Base-by-base conservation (phyloP, 2,888 invertebrate genomes). In the Phalera bucephala region DNA sequence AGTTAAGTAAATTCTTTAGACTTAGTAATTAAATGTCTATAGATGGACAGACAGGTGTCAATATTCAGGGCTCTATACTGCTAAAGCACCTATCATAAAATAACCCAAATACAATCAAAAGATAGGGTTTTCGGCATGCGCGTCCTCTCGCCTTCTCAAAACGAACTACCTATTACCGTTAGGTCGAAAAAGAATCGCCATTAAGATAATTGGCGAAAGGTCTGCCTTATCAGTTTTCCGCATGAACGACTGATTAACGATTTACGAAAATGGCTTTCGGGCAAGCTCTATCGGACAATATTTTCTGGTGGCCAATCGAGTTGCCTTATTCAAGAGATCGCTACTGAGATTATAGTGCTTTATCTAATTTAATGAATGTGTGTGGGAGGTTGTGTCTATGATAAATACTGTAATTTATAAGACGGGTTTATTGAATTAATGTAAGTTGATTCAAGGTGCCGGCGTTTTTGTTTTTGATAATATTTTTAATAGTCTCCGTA, bases 191-290 rank as follows among this genome's bases (percentile, higher is more conserved):
- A 80, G 80, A 82, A 84, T 81, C 72, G 65, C 80, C 77, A 86
- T 86, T 86, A 83, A 77, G 61, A 85, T 85, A 86, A 87, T 86
- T 86, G 84, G 79, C 59, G 67, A 75, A 75, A 78, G 77, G 82
- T 73, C 72, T 67, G 64, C 66, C 75, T 83, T 87, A 86, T 86
- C 86, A 82, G 82, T 83, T 80, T 84, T 84, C 79, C 79, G 80
- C 74, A 62, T 69, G 69, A 63, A 54, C 71, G 69, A 64, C 74
- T 84, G 86, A 86, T 87, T 85, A 85, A 86, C 84, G 82, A 74
- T 84, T 80, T 76, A 77, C 77, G 66, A 75, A 80, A 83, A 80
- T 83, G 76, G 80, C 78, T 66, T 69, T 52, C 52, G 65, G 14
- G 67, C 61, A 60, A 49, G 68, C 53, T 64, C 68, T 67, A 72